Evolutionary conservation across 2,888 invertebrate genomes (phyloP), one percentile per base, ranked within the genome.

Genomic region (Thereva nobilitata): DNA sequence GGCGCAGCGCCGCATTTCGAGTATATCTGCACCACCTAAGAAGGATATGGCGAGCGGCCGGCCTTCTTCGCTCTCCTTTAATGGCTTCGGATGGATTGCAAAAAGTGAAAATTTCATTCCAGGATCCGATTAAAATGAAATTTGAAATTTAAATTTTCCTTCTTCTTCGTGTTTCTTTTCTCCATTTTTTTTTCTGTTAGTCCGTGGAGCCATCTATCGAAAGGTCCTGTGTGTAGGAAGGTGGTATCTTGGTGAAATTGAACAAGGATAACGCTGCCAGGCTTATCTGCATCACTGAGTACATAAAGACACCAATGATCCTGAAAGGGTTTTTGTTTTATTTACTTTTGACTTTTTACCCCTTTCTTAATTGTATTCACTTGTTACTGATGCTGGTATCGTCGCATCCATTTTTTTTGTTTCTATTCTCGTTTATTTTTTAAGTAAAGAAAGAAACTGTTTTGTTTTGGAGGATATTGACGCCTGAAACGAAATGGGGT

Each of bases 91-190:
- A 9, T 44, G 63, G 23, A 12, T 38, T 45, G 55, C 55, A 47
- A 64, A 53, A 53, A 64, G 52, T 53, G 64, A 63, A 64, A 64
- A 44, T 53, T 64, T 53, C 53, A 64, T 53, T 50, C 45, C 45
- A 55, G 65, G 44, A 61, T 63, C 63, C 69, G 69, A 69, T 69
- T 69, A 69, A 69, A 67, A 65, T 67, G 42, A 57, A 69, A 69
- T 69, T 69, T 69, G 63, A 67, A 69, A 67, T 69, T 69, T 69
- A 69, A 66, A 69, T 69, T 64, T 23, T 34, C 52, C 12, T 37
- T 57, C 66, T 66, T 66, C 53, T 57, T 59, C 8, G 4, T 37
- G 49, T 50, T 50, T 45, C 40, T 54, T 65, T 55, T 38, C 40
- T 50, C 38, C 23, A 9, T 10, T 63, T 52, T 42, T 6, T 5